A percentile compares a stretch with the other conserved stretches of the same genome.
Conservation (phyloP, 2,113 vertebrate species). For the Acrocephalus kingi region DNA sequence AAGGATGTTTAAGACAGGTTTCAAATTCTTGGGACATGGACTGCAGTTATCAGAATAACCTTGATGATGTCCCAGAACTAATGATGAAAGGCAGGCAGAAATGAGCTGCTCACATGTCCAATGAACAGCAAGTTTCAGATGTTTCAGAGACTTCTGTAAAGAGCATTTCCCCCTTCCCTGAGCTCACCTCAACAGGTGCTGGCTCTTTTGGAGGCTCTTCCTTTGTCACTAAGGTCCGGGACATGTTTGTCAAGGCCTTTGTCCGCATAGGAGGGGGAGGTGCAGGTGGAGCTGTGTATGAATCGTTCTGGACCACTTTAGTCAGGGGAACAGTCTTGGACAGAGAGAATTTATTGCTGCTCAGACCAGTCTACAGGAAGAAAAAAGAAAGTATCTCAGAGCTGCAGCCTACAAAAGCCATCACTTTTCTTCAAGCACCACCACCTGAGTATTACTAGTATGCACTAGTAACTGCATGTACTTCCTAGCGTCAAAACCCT, state of each 20-base stretch:
- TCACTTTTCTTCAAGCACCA: background rate
- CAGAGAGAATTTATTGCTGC: slow-evolving; percentile 81
- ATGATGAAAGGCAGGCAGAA: background rate
- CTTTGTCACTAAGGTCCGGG: slow-evolving; percentile 84
- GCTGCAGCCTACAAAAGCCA: background rate
- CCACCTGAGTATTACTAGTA: background rate
- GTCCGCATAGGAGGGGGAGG: slow-evolving; percentile 74
- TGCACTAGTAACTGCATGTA: background rate
- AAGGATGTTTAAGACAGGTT: background rate
- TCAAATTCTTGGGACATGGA: background rate
- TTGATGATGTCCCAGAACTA: background rate
- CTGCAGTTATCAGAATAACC: background rate
- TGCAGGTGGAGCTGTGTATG: slow-evolving; percentile 85
- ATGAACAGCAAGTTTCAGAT: background rate
- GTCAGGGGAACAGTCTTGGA: slow-evolving; percentile 87
- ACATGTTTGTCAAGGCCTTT: slow-evolving; percentile 81
- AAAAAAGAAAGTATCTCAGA: background rate
- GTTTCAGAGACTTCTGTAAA: background rate
- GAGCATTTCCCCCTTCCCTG: background rate
- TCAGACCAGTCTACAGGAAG: slow-evolving; percentile 75
- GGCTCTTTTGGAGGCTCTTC: slow-evolving; percentile 79
- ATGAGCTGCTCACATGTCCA: background rate
- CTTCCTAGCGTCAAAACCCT: background rate
- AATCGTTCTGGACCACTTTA: slow-evolving; percentile 96
- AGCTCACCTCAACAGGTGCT: slow-evolving; percentile 72